Evolutionary conservation across 2,113 vertebrate genomes (phyloP), one percentile per base, ranked within the genome.

Genomic region (Odontophorus gujanensis): DNA sequence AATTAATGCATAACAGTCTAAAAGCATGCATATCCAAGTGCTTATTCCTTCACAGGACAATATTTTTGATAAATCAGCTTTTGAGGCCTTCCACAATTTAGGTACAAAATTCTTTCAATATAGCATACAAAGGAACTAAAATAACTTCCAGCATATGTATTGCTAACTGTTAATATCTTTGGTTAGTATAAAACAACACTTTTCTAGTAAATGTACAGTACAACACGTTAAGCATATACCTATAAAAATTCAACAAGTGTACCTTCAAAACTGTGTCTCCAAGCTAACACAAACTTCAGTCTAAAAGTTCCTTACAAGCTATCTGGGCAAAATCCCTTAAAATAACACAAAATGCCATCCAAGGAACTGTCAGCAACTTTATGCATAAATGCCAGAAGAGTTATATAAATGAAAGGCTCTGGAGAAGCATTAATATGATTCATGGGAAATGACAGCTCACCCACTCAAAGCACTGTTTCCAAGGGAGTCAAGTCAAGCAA

Each of bases 401-500:
- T 85, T 51, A 58, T 4, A 51, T 11, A 80, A 89, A 53, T 17
- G 11, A 76, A 57, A 87, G 26, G 40, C 77, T 38, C 9, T 59
- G 42, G 36, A 76, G 40, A 62, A 89, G 66, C 74, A 87, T 38
- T n/a, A 93, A 62, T 8, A 21, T 8, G 24, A 16, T 58, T 77
- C 78, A 66, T 6, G 22, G 25, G 85, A 87, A 90, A 63, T 81
- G 92, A 80, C 87, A 88, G 88, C 50, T 93, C 82, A 85, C 16
- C 67, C 65, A 83, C 75, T 87, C 58, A 13, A 0, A 55, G 55
- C 53, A 36, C 38, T 2, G 55, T 68, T 85, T 89, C 85, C 63
- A 92, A 90, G 81, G 68, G 18, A 89, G 72, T 30, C 57, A 82
- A 89, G 47, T 74, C 75, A 95, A 87, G 63, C 79, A 89, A 58